phyloP scores from a whole-genome alignment of 2,888 invertebrate genomes.

The Sturmia bella region DNA sequence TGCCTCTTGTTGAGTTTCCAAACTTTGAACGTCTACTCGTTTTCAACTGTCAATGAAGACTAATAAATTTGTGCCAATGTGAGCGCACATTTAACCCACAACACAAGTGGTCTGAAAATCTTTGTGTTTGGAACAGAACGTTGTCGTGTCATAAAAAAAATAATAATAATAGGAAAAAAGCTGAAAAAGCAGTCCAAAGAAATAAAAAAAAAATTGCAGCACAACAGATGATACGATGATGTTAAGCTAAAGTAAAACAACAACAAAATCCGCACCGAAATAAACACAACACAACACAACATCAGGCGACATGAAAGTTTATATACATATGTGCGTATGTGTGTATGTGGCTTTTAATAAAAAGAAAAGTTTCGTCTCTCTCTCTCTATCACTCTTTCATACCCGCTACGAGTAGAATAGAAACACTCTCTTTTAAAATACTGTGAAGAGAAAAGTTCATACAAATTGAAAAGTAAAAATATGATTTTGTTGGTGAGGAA shows the following conservation, averaged over 20 bases:
- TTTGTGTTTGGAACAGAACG: conserved; percentile 40
- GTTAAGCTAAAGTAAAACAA: conserved; percentile 32
- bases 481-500: too few relatives aligned
- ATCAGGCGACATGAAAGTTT: conserved; percentile 57
- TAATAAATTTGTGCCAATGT: conserved; percentile 65
- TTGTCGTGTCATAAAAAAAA: conserved; percentile 27
- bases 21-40: conserved; percentile 60
- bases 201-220: conserved; percentile 24
- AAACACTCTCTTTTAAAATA: too few relatives aligned
- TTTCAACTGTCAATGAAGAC: conserved; percentile 73
- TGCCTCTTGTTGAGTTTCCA: neutral
- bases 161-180: conserved; percentile 15
- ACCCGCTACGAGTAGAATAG: too few relatives aligned
- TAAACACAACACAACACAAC: conserved; percentile 7
- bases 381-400: too few relatives aligned
- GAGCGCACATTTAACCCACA: conserved; percentile 71
- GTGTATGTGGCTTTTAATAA: neutral
- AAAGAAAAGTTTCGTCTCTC: too few relatives aligned
- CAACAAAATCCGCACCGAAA: conserved; percentile 19
- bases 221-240: conserved; percentile 60
- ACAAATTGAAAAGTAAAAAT: too few relatives aligned
- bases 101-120: conserved; percentile 40
- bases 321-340: neutral
- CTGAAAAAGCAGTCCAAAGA: conserved; percentile 1
- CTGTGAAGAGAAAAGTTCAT: too few relatives aligned